Conservation (phyloP, 2,797 vertebrate genomes). For the Threskiornis aethiopicus region DNA sequence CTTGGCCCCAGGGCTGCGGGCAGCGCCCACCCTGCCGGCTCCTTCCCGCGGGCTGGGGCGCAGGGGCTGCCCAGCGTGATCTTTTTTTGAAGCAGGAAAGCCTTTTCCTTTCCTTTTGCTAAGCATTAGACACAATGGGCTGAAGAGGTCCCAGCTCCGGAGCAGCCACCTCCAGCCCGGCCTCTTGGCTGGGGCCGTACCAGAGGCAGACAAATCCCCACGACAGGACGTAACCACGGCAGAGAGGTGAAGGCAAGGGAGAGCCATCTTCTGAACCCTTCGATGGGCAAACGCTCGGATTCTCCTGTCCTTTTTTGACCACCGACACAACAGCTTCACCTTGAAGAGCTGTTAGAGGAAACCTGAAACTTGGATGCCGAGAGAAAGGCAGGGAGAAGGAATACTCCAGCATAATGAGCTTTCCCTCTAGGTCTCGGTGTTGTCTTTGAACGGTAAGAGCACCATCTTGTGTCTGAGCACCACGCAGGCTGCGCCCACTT, state of each 20-base stretch:
- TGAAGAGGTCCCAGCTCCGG: not conserved
- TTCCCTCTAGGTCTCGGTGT: rapidly evolving
- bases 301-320: not conserved
- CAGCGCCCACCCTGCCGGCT: not conserved
- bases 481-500: not conserved
- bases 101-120: not conserved
- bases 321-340: not conserved
- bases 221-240: rapidly evolving
- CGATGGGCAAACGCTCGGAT: rapidly evolving
- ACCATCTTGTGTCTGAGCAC: slow-evolving; percentile 50
- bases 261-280: not conserved
- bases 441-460: not conserved
- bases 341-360: not conserved
- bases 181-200: not conserved
- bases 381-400: not conserved
- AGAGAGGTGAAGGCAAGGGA: not conserved
- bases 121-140: not conserved
- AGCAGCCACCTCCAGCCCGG: not conserved
- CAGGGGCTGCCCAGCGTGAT: not conserved
- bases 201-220: not conserved
- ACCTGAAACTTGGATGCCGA: not conserved
- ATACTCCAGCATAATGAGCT: not conserved
- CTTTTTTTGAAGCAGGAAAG: not conserved
- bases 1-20: not conserved
- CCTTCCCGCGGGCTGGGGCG: not conserved